Evolutionary conservation across 2,888 invertebrate species (phyloP).

Genomic region (Hydriomena furcata): DNA sequence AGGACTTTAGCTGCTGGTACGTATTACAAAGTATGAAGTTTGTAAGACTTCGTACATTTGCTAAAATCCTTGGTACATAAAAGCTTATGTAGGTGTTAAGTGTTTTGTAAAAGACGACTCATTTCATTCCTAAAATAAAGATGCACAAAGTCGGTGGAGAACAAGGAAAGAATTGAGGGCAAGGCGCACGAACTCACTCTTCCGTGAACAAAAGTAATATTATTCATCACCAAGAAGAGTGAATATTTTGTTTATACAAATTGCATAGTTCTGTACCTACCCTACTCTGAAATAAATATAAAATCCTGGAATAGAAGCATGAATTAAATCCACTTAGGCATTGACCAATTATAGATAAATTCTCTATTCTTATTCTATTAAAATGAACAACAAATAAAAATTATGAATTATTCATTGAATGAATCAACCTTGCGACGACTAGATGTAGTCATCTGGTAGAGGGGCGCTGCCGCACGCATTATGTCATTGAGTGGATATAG

Average conservation of each 20-base stretch:
- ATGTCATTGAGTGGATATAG: conserved; percentile 48
- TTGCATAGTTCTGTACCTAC: too few relatives aligned
- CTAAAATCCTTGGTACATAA: conserved; percentile 1
- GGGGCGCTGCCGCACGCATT: conserved; percentile 37
- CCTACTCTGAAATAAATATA: too few relatives aligned
- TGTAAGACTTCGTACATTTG: conserved; percentile 10
- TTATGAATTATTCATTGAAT: conserved; percentile 49
- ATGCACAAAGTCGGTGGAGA: conserved; percentile 4
- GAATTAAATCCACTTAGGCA: conserved; percentile 6
- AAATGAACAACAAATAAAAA: conserved; percentile 29
- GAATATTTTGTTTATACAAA: too few relatives aligned
- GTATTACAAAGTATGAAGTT: conserved; percentile 9
- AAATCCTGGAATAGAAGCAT: background rate
- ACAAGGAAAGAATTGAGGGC: conserved; percentile 8
- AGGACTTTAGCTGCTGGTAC: background rate
- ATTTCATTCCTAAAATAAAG: conserved; percentile 13
- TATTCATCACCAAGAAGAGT: background rate
- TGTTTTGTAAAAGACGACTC: conserved; percentile 3
- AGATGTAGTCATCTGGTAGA: conserved; percentile 50
- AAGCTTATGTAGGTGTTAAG: conserved; percentile 12
- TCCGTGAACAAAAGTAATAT: conserved; percentile 8
- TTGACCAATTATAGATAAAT: conserved; percentile 9
- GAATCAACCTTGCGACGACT: conserved; percentile 51
- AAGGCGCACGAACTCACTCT: background rate
- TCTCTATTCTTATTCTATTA: conserved; percentile 13